phyloP scores from a whole-genome alignment of 2,888 invertebrate genomes.

The Eutolmus rufibarbis region DNA sequence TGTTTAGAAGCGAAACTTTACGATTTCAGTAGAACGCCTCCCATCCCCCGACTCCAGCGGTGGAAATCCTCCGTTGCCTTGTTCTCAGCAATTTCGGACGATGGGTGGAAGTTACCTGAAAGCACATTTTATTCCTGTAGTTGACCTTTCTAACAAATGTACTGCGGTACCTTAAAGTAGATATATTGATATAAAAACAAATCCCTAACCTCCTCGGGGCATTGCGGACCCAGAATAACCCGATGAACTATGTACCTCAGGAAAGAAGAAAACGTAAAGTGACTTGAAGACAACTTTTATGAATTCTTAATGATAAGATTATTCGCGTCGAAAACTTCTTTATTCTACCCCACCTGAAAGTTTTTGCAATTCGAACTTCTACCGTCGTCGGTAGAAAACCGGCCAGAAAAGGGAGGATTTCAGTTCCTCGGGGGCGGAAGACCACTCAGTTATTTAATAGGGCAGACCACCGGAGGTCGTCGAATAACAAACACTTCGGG shows the following conservation, averaged over 20 bases:
- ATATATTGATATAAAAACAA: not conserved
- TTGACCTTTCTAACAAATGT: not conserved
- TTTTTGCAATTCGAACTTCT: not conserved
- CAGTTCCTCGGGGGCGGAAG: not conserved
- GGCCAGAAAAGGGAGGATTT: not conserved
- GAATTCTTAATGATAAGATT: slow-evolving; percentile 19
- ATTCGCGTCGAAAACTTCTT: not conserved
- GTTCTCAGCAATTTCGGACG: not conserved
- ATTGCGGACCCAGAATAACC: not conserved
- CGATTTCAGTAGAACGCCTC: not conserved
- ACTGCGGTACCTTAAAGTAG: not conserved
- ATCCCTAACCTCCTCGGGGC: not conserved
- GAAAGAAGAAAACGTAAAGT: not conserved
- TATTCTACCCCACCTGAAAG: not conserved
- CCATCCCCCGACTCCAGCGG: not conserved
- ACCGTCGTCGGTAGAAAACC: not conserved
- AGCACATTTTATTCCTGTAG: not conserved
- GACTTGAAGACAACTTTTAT: not conserved
- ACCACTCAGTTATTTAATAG: not conserved
- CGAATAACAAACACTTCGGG: not conserved
- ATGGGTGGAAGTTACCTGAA: not conserved
- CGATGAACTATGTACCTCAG: not conserved
- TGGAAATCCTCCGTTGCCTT: not conserved
- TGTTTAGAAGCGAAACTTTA: not conserved
- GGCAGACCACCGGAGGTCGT: not conserved